Conservation (phyloP, 2,888 invertebrate genomes). For the Poecilobothrus nobilitatus region DNA sequence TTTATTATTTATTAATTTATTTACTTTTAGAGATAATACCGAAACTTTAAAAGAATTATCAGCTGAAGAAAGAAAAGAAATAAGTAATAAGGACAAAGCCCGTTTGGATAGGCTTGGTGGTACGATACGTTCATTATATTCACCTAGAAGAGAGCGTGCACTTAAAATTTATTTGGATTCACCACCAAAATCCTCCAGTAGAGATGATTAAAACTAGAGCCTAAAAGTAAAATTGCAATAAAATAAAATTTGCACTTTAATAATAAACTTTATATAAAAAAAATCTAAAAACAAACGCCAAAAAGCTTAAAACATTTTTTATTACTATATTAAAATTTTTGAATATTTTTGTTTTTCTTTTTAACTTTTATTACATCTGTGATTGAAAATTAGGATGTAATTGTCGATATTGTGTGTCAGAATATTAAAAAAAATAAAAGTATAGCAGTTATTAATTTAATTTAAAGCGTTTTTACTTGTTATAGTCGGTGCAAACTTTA, state of each 20-base stretch:
- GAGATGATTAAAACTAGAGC: conserved; percentile 8
- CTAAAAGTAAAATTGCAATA: background rate
- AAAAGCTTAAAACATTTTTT: background rate
- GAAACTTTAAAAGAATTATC: conserved; percentile 52
- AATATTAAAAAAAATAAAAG: background rate
- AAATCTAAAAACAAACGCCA: background rate
- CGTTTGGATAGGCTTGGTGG: conserved; percentile 45
- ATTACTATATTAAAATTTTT: background rate
- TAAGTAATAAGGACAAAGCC: conserved; percentile 52
- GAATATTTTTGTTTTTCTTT: background rate
- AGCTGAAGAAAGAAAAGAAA: conserved; percentile 53
- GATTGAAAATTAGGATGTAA: background rate
- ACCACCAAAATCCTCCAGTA: conserved; percentile 32
- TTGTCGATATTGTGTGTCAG: background rate
- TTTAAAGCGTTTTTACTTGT: background rate
- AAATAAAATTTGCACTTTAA: background rate
- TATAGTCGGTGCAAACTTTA: background rate
- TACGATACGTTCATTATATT: conserved; percentile 45
- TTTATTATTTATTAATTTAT: background rate
- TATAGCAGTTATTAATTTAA: background rate
- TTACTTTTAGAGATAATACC: conserved; percentile 50
- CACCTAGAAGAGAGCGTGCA: conserved; percentile 59
- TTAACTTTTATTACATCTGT: too few relatives aligned
- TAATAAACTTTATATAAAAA: background rate
- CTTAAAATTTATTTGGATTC: conserved; percentile 63